phyloP scores from a whole-genome alignment of 1,140 invertebrate species.

The Cyclina sinensis region DNA sequence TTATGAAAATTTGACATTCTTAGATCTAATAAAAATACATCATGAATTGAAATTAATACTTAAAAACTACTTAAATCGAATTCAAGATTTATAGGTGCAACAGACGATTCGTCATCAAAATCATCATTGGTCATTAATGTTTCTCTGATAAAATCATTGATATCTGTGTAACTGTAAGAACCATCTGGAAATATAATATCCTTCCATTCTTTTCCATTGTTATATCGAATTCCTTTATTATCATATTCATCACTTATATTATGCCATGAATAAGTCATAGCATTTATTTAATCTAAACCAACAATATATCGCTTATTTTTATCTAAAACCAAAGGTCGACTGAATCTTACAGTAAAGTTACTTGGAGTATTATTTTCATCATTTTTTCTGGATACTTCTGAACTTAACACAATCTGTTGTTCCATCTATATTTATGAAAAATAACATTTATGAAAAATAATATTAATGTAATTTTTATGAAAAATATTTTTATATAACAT shows the following conservation, averaged over 20 bases:
- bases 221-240: not conserved
- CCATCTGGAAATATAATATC: not conserved
- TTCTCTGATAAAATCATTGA: not conserved
- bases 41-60: no score
- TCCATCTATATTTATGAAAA: not conserved
- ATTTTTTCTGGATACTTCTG: not conserved
- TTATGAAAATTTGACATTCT: no score
- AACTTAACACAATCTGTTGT: not conserved
- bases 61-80: no score
- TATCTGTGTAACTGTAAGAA: not conserved
- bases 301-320: not conserved
- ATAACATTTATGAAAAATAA: not conserved
- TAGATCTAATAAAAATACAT: no score
- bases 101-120: no score
- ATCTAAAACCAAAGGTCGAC: not conserved
- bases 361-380: slow-evolving; percentile 2
- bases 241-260: slow-evolving; percentile 1
- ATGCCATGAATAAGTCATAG: no score
- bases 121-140: not conserved
- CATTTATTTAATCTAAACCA: not conserved
- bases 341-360: not conserved
- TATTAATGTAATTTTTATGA: no score
- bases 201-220: no score
- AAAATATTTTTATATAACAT: not conserved
- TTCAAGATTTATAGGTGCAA: no score